Conservation (phyloP, 1,140 invertebrate genomes). For the Mya arenaria region DNA sequence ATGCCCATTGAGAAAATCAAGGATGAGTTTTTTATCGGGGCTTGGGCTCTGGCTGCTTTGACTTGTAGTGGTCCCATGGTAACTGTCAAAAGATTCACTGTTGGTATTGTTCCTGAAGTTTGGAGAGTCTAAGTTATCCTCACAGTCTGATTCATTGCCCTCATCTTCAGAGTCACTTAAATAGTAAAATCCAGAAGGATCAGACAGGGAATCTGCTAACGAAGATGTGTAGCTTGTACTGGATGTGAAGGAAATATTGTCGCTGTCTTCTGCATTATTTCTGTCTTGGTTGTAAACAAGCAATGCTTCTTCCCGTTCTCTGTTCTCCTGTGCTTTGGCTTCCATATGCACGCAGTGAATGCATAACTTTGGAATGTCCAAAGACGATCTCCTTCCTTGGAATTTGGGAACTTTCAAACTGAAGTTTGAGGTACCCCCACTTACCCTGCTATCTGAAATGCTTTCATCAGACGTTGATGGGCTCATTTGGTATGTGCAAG, state of each 20-base stretch:
- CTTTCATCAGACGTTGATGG: constrained; percentile 69
- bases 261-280: constrained; percentile 24
- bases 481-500: constrained; percentile 54
- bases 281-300: constrained; percentile 10
- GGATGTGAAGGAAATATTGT: constrained; percentile 53
- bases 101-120: not conserved
- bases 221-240: constrained; percentile 60
- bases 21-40: constrained; percentile 11
- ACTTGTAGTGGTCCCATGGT: not conserved
- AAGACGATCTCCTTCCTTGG: constrained; percentile 64
- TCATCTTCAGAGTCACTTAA: constrained; percentile 61
- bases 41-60: not conserved
- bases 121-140: constrained; percentile 15
- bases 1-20: constrained; percentile 31
- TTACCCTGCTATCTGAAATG: constrained; percentile 62
- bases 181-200: constrained; percentile 51
- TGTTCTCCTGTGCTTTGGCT: constrained; percentile 76
- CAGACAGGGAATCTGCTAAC: constrained; percentile 26
- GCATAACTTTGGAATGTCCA: constrained; percentile 77
- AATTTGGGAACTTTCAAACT: constrained; percentile 66
- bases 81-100: constrained; percentile 2
- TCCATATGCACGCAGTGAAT: constrained; percentile 79
- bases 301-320: constrained; percentile 36
- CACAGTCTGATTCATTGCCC: constrained; percentile 56
- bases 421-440: not conserved